Percentiles rank a stretch among this genome's conserved stretches.
Evolutionary conservation across 2,888 invertebrate genomes (phyloP).

Genomic region (Zaprionus lineosus): DNA sequence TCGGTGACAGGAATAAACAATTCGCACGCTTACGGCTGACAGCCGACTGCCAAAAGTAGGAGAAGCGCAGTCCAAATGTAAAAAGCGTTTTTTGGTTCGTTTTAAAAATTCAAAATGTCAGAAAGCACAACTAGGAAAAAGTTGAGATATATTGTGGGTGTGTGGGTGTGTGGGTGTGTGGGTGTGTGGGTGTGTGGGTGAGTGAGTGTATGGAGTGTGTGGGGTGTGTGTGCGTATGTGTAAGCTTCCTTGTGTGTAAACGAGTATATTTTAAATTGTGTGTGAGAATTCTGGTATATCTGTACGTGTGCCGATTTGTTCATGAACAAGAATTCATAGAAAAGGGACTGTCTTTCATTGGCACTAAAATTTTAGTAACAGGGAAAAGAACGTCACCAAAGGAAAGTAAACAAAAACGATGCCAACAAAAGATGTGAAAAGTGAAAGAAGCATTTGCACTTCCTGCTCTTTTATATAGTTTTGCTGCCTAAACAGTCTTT

Average conservation of each 20-base stretch:
- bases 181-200: conserved; percentile 27
- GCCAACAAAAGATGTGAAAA: conserved; percentile 41
- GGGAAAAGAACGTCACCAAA: conserved; percentile 59
- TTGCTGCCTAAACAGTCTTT: neutral
- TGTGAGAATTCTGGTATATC: too few relatives aligned
- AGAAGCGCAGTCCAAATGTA: conserved; percentile 36
- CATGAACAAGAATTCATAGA: too few relatives aligned
- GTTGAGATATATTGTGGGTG: conserved; percentile 24
- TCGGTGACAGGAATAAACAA: conserved; percentile 67
- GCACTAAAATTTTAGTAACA: conserved; percentile 75
- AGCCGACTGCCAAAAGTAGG: conserved; percentile 26
- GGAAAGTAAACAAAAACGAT: conserved; percentile 38
- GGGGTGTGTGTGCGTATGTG: too few relatives aligned
- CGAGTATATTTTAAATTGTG: too few relatives aligned
- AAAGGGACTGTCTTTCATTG: too few relatives aligned
- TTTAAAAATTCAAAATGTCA: conserved; percentile 72
- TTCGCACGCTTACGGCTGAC: conserved; percentile 65
- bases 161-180: conserved; percentile 2
- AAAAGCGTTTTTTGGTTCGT: conserved; percentile 39
- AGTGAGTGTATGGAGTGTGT: conserved; percentile 45
- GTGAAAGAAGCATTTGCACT: conserved; percentile 75
- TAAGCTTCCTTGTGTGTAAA: too few relatives aligned
- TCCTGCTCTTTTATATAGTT: conserved; percentile 61
- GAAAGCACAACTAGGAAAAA: conserved; percentile 58
- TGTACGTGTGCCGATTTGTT: too few relatives aligned